Conservation (phyloP, 2,113 vertebrate species). For the Scolopax mira region DNA sequence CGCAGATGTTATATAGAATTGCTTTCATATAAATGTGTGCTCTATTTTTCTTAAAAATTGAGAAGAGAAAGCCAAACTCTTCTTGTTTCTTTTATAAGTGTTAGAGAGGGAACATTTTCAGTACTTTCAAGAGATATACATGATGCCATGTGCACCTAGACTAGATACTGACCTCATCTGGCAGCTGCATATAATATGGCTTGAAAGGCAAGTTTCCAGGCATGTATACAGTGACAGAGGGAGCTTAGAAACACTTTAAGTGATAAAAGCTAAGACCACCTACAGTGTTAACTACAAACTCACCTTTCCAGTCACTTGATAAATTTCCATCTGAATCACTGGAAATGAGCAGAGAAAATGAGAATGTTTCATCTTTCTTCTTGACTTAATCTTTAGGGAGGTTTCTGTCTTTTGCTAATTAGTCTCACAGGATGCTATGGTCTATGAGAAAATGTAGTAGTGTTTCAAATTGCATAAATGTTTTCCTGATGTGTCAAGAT, state of each 20-base stretch:
- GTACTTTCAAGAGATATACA: neutral
- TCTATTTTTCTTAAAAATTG: neutral
- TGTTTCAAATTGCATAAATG: neutral
- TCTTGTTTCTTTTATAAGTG: neutral
- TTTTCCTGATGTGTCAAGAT: neutral
- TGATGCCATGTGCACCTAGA: neutral
- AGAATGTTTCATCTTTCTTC: neutral
- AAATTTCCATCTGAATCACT: neutral
- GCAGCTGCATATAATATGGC: neutral
- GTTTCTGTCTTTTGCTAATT: neutral
- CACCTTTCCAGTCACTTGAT: neutral
- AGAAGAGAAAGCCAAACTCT: neutral
- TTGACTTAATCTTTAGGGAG: neutral
- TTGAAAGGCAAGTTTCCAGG: neutral
- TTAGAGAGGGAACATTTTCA: neutral
- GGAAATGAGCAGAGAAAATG: neutral
- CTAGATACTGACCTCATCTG: neutral
- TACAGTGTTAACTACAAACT: neutral
- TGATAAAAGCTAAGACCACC: neutral
- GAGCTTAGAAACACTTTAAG: too few relatives aligned
- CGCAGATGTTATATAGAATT: neutral
- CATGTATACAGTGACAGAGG: neutral
- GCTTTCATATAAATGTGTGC: neutral
- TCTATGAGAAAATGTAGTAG: neutral
- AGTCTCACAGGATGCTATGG: neutral